Conservation (phyloP, 2,888 invertebrate species). For the Callyntrura sp. region DNA sequence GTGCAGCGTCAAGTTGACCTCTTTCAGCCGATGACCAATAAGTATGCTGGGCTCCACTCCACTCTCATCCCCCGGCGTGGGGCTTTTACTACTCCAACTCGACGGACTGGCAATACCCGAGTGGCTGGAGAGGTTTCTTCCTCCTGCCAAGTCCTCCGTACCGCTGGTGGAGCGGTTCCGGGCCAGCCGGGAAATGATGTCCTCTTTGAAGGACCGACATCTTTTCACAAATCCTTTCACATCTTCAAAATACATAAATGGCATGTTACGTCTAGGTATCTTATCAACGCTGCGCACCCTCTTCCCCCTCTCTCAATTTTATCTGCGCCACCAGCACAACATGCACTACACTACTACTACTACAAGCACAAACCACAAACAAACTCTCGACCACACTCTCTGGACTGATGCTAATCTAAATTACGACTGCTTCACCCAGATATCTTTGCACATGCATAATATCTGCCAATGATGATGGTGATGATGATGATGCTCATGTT, state of each 20-base stretch:
- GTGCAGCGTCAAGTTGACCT: conserved; percentile 82
- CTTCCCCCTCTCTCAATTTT: not conserved
- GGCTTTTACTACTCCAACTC: conserved; percentile 77
- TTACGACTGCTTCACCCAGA: conserved; percentile 7
- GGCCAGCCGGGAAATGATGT: conserved; percentile 82
- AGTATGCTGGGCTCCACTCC: conserved; percentile 79
- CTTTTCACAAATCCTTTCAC: conserved; percentile 83
- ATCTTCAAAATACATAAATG: conserved; percentile 76
- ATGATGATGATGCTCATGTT: not conserved
- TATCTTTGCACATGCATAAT: too few species aligned
- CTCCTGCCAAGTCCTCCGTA: conserved; percentile 72
- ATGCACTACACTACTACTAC: not conserved
- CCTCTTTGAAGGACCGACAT: conserved; percentile 84
- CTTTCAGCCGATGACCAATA: conserved; percentile 82
- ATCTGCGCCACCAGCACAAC: not conserved
- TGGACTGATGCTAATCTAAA: conserved; percentile 36
- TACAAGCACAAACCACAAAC: not conserved
- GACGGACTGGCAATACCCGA: conserved; percentile 78
- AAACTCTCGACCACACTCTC: not conserved
- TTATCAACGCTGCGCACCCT: not conserved
- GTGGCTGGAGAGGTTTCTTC: conserved; percentile 55
- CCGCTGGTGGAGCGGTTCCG: conserved; percentile 81
- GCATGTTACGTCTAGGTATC: conserved; percentile 18
- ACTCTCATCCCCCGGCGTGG: conserved; percentile 77
- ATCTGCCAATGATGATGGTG: not conserved